These are phyloP conservation scores for Solenopsis invicta DNA, from an alignment of 1,140 invertebrate species.

Conservation along the genomic window DNA sequence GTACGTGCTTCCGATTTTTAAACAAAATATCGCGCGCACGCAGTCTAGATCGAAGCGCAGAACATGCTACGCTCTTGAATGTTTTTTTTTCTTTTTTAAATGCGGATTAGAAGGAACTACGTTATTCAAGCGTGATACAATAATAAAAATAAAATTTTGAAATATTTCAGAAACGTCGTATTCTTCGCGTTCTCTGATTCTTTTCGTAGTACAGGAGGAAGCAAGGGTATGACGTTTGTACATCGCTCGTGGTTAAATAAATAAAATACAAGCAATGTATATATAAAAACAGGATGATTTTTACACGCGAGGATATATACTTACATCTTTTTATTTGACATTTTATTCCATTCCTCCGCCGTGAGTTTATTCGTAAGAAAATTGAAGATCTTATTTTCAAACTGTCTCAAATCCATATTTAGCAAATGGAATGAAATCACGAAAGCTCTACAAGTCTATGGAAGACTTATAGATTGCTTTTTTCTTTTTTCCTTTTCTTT, in stretches of 20 bases:
- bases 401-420: neutral
- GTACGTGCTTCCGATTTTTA: constrained; percentile 48
- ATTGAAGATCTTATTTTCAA: neutral
- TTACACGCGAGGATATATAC: neutral
- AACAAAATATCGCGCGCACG: constrained; percentile 29
- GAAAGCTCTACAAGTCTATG: neutral
- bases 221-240: neutral
- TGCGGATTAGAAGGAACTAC: neutral
- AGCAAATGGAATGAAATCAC: neutral
- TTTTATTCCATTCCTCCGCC: neutral
- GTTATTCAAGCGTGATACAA: neutral
- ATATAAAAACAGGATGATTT: neutral
- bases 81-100: neutral
- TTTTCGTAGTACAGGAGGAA: neutral
- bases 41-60: neutral
- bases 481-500: neutral
- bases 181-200: neutral
- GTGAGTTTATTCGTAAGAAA: neutral
- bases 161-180: neutral
- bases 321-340: neutral
- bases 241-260: neutral
- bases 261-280: neutral
- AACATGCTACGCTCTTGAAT: neutral
- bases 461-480: neutral
- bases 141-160: constrained; percentile 6